These are phyloP conservation scores for Caranx ignobilis DNA, from an alignment of 2,113 vertebrate species.

Conservation along the genomic window DNA sequence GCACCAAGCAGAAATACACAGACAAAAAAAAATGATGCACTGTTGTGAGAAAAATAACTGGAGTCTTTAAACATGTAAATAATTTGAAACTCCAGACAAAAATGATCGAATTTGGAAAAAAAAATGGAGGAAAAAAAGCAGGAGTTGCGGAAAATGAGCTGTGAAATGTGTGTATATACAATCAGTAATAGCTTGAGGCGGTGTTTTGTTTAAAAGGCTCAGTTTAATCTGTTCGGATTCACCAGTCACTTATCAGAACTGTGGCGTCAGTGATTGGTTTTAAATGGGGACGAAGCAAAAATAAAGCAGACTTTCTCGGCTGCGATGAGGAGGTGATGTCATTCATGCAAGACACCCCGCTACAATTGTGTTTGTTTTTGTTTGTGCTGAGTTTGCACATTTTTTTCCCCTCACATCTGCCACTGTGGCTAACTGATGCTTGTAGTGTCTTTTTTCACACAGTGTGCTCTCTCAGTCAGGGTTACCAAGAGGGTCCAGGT, in stretches of 20 bases:
- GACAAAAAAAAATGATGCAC: constrained; percentile 20
- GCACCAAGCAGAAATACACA: not conserved
- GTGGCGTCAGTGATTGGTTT: constrained; percentile 39
- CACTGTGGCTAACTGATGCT: constrained; percentile 28
- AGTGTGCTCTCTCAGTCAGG: not conserved
- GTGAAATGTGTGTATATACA: constrained; percentile 39
- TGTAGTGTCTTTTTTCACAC: constrained; percentile 24
- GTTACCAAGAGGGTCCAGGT: no score
- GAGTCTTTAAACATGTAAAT: constrained; percentile 35
- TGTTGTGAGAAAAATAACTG: constrained; percentile 6
- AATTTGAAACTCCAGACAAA: constrained; percentile 7
- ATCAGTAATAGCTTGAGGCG: constrained; percentile 35
- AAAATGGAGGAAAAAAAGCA: not conserved
- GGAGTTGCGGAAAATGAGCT: constrained; percentile 17
- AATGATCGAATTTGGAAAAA: not conserved
- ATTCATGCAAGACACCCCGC: constrained; percentile 47
- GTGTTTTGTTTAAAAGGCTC: constrained; percentile 15
- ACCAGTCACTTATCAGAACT: constrained; percentile 29
- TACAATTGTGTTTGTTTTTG: constrained; percentile 31
- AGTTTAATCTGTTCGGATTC: constrained; percentile 43
- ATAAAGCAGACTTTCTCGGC: constrained; percentile 28
- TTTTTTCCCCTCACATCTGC: constrained; percentile 33
- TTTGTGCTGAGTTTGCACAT: constrained; percentile 36
- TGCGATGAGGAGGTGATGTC: constrained; percentile 30
- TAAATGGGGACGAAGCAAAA: constrained; percentile 39